Percentiles rank a stretch among this genome's conserved stretches.
Evolutionary conservation across 1,140 invertebrate genomes (phyloP).

Genomic region (Acromyrmex charruanus): DNA sequence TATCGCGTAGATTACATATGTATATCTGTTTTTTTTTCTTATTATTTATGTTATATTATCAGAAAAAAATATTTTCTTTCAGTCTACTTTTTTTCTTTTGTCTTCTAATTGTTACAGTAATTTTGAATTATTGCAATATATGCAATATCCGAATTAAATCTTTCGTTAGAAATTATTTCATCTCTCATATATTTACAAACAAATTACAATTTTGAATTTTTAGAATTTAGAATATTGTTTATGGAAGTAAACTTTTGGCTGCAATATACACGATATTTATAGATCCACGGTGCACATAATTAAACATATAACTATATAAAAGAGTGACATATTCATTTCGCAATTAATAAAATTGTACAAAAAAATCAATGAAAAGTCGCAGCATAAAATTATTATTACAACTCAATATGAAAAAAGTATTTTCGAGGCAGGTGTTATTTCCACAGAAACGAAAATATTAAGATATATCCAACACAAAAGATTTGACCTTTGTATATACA

Average conservation of each 20-base stretch:
- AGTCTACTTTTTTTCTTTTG: not conserved
- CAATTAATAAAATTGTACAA: not conserved
- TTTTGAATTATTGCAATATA: not conserved
- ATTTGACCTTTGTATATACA: not conserved
- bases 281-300: not conserved
- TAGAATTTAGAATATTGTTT: not conserved
- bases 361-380: not conserved
- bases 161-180: too few species aligned
- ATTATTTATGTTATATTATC: not conserved
- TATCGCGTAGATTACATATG: not conserved
- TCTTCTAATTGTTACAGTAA: not conserved
- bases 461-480: not conserved
- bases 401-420: not conserved
- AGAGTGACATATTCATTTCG: not conserved
- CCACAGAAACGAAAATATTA: not conserved
- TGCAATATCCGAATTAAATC: conserved; percentile 6
- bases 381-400: not conserved
- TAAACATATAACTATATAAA: not conserved
- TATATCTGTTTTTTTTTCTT: not conserved
- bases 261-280: not conserved
- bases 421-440: not conserved
- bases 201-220: not conserved
- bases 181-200: not conserved
- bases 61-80: not conserved
- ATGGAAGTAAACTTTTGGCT: not conserved